phyloP scores from a whole-genome alignment of 2,113 vertebrate species.

The Spheniscus mendiculus region DNA sequence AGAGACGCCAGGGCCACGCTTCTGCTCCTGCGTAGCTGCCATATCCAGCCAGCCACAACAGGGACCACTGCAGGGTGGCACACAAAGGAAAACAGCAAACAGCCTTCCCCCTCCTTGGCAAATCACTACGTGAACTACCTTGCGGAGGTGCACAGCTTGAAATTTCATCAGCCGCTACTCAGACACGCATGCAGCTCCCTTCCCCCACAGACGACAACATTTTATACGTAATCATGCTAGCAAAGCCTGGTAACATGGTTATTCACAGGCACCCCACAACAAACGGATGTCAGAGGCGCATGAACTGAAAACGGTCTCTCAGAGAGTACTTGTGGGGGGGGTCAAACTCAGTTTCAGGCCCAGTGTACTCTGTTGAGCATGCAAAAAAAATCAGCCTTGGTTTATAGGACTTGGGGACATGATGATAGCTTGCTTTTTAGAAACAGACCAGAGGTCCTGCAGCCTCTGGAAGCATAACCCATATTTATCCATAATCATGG shows the following conservation, averaged over 20 bases:
- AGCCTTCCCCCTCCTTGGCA: not conserved
- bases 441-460: not conserved
- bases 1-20: accelerated
- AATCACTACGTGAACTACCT: accelerated
- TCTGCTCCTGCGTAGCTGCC: not conserved
- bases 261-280: not conserved
- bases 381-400: not conserved
- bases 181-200: not conserved
- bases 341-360: not conserved
- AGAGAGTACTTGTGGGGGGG: accelerated
- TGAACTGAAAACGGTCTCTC: not conserved
- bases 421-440: accelerated
- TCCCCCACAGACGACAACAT: accelerated
- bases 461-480: not conserved
- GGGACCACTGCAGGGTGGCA: not conserved
- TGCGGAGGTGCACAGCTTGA: accelerated
- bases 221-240: accelerated
- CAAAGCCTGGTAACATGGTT: not conserved
- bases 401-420: not conserved
- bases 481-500: not conserved
- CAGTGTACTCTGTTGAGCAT: accelerated
- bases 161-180: not conserved
- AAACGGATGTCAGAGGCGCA: accelerated
- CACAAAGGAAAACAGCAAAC: not conserved
- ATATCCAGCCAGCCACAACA: accelerated